phyloP scores from a whole-genome alignment of 2,113 vertebrate genomes.

The Gymnorhina tibicen region DNA sequence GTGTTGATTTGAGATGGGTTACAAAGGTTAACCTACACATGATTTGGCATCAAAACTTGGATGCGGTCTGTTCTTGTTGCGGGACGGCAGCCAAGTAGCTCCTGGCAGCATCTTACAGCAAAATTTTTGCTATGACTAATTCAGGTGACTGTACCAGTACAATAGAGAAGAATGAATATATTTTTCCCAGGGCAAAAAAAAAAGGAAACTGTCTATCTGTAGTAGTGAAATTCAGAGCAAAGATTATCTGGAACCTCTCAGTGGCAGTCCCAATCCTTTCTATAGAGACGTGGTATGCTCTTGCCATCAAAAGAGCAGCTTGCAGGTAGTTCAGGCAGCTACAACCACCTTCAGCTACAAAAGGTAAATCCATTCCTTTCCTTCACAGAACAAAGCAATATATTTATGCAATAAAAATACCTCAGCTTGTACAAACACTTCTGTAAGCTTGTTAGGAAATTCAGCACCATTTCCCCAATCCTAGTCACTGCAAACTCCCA shows the following conservation, averaged over 20 bases:
- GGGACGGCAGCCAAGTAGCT: constrained; percentile 18
- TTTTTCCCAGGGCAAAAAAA: neutral
- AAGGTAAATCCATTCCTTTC: neutral
- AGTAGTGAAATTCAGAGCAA: neutral
- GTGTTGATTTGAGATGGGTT: neutral
- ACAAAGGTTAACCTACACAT: constrained; percentile 41
- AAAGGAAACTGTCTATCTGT: neutral
- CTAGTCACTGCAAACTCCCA: neutral
- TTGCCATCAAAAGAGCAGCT: neutral
- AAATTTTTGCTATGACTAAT: neutral
- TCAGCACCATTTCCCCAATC: neutral
- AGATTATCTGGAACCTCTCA: neutral
- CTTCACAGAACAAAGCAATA: neutral
- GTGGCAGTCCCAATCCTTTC: neutral
- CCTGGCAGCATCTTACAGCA: constrained; percentile 16
- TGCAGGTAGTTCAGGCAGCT: neutral
- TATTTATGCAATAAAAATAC: neutral
- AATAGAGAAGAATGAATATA: neutral
- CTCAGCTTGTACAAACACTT: neutral
- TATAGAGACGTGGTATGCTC: neutral
- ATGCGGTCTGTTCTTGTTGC: neutral
- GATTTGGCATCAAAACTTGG: constrained; percentile 12
- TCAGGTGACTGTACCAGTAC: neutral
- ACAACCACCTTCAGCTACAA: neutral
- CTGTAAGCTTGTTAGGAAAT: neutral